Evolutionary conservation across 2,888 invertebrate species (phyloP).

Genomic region (Therioaphis trifolii): DNA sequence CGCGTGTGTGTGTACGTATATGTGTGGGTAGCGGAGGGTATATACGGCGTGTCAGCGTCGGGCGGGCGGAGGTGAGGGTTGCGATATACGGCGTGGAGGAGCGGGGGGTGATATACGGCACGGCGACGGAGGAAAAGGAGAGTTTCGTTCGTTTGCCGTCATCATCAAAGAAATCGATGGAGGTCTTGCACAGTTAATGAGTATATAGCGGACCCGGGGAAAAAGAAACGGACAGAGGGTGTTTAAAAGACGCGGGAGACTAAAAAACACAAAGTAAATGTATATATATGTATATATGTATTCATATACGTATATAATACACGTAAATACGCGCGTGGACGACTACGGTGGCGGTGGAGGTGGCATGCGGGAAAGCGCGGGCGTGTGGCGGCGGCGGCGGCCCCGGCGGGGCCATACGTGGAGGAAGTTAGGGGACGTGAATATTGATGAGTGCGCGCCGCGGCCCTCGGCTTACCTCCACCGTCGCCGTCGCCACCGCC

Average conservation of each 20-base stretch:
- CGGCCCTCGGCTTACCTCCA: constrained; percentile 32
- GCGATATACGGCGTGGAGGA: too few relatives aligned
- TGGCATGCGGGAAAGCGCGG: constrained; percentile 5
- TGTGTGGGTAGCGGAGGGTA: not conserved
- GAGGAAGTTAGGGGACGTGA: constrained; percentile 64
- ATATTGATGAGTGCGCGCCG: constrained; percentile 65
- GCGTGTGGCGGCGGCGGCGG: constrained; percentile 22
- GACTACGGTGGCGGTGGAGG: constrained; percentile 33
- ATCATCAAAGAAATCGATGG: constrained; percentile 65
- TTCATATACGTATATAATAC: constrained; percentile 7
- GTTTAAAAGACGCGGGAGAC: constrained; percentile 62
- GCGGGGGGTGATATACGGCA: too few relatives aligned
- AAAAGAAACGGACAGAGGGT: constrained; percentile 60
- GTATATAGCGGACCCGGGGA: constrained; percentile 62
- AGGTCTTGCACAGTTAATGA: constrained; percentile 65
- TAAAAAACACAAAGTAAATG: constrained; percentile 62
- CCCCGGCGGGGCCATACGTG: constrained; percentile 57
- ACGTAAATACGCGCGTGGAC: constrained; percentile 58
- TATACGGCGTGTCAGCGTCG: not conserved
- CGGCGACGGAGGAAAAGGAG: constrained; percentile 20
- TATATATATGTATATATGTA: constrained; percentile 29
- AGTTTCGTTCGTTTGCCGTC: constrained; percentile 63
- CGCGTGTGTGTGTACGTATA: not conserved
- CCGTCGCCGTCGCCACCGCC: not conserved
- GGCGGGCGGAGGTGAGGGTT: not conserved